phyloP scores from a whole-genome alignment of 2,113 vertebrate species.

The Calyptommatus sinebrachiatus region DNA sequence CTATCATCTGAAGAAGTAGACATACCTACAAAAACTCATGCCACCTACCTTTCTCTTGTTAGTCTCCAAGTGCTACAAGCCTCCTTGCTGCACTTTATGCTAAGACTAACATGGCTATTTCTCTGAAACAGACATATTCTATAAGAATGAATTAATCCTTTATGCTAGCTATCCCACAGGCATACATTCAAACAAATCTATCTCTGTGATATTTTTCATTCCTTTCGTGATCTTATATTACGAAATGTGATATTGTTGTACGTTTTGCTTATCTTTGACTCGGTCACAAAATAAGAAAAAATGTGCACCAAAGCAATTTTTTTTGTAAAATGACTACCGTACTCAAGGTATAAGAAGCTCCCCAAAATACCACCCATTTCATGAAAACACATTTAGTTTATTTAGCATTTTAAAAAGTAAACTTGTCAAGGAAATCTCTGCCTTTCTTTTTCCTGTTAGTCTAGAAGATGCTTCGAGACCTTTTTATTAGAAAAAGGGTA shows the following conservation, averaged over 20 bases:
- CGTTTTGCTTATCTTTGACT: not conserved
- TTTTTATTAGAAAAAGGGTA: conserved; percentile 23
- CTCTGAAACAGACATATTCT: not conserved
- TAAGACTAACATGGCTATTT: too few relatives aligned
- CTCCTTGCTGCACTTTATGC: too few relatives aligned
- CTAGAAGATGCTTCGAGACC: too few relatives aligned
- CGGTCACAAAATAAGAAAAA: not conserved
- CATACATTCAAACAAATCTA: not conserved
- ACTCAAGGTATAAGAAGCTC: conserved; percentile 24
- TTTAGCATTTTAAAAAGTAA: too few relatives aligned
- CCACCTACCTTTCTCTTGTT: too few relatives aligned
- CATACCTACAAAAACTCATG: too few relatives aligned
- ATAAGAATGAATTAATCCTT: not conserved
- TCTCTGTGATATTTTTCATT: not conserved
- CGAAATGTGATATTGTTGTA: not conserved
- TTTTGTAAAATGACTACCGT: conserved; percentile 19
- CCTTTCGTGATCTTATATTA: not conserved
- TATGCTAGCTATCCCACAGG: not conserved
- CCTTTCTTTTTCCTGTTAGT: too few relatives aligned
- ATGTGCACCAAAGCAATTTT: conserved; percentile 37
- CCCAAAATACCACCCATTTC: conserved; percentile 19
- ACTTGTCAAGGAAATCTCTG: too few relatives aligned
- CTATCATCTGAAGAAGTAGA: too few relatives aligned
- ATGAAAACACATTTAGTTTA: not conserved
- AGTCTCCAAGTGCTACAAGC: too few relatives aligned